phyloP scores from a whole-genome alignment of 1,140 invertebrate genomes.

The Drosophila rufa region DNA sequence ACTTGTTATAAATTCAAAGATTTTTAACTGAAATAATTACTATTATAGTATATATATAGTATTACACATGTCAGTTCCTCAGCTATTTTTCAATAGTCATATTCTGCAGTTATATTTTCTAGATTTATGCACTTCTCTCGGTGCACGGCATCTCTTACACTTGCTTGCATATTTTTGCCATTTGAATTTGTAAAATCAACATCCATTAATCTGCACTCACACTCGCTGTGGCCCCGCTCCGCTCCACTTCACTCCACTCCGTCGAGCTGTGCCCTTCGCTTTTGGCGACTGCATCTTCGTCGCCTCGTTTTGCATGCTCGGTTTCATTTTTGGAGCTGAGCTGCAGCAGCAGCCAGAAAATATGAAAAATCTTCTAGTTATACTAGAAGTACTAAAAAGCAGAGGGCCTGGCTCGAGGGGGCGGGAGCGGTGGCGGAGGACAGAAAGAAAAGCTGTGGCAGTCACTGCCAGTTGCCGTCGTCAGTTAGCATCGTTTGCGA shows the following conservation, averaged over 20 bases:
- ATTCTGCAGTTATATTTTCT: neutral
- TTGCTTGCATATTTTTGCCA: conserved; percentile 84
- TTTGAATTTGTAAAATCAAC: conserved; percentile 84
- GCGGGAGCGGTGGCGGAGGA: neutral
- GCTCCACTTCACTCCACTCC: conserved; percentile 9
- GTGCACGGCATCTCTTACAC: conserved; percentile 74
- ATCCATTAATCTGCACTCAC: conserved; percentile 80
- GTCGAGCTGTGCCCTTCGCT: conserved; percentile 11
- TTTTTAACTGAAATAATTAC: too few relatives aligned
- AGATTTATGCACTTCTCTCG: conserved; percentile 1
- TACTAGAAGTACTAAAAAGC: conserved; percentile 53
- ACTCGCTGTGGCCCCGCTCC: conserved; percentile 27
- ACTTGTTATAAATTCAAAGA: too few relatives aligned
- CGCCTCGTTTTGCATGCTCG: conserved; percentile 79
- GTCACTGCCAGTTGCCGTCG: conserved; percentile 76
- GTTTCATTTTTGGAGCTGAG: conserved; percentile 74
- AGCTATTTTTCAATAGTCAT: too few relatives aligned
- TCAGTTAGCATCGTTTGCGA: conserved; percentile 63
- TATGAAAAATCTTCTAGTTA: conserved; percentile 78
- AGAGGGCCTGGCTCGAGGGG: neutral
- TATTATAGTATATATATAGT: too few relatives aligned
- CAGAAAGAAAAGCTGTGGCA: conserved; percentile 61
- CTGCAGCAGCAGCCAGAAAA: conserved; percentile 70
- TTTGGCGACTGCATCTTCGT: conserved; percentile 59
- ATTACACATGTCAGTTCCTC: too few relatives aligned